These are phyloP conservation scores for Pelvicachromis taeniatus DNA, from an alignment of 2,113 vertebrate genomes.

Conservation along the genomic window DNA sequence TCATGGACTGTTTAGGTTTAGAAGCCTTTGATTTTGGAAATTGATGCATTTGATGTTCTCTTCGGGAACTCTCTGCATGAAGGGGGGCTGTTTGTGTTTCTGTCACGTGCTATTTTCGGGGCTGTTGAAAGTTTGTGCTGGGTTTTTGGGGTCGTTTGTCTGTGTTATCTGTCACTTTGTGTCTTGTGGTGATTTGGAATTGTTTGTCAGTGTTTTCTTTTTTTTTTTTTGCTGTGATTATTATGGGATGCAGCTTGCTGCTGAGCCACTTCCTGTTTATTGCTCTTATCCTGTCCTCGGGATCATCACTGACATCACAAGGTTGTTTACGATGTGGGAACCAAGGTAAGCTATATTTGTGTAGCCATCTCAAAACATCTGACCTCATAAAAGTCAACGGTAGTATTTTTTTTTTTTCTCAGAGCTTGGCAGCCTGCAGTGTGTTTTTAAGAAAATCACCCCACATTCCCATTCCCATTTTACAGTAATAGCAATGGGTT, in stretches of 20 bases:
- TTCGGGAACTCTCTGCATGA: background rate
- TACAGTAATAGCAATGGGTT: background rate
- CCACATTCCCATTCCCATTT: background rate
- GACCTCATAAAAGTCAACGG: background rate
- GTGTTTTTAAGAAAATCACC: background rate
- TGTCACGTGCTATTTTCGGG: background rate
- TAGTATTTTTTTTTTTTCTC: background rate
- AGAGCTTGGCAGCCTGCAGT: background rate
- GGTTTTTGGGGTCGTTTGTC: background rate
- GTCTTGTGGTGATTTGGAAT: conserved; percentile 54
- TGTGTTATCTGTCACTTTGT: conserved; percentile 54
- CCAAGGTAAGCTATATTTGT: conserved; percentile 73
- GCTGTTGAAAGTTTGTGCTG: conserved; percentile 6
- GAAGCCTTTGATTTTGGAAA: conserved; percentile 30
- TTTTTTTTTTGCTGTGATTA: conserved; percentile 46
- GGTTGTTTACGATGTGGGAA: conserved; percentile 70
- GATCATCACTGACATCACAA: conserved; percentile 75
- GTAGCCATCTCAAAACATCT: conserved; percentile 30
- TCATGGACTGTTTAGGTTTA: conserved; percentile 25
- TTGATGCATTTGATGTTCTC: background rate
- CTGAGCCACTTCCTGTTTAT: conserved; percentile 78
- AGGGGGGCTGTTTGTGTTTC: conserved; percentile 15
- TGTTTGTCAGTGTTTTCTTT: conserved; percentile 37
- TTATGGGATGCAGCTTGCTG: conserved; percentile 79
- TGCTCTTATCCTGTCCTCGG: conserved; percentile 71